Evolutionary conservation across 2,888 invertebrate genomes (phyloP), one percentile per base, ranked within the genome.

Genomic region (Ichneumoninae sp.): DNA sequence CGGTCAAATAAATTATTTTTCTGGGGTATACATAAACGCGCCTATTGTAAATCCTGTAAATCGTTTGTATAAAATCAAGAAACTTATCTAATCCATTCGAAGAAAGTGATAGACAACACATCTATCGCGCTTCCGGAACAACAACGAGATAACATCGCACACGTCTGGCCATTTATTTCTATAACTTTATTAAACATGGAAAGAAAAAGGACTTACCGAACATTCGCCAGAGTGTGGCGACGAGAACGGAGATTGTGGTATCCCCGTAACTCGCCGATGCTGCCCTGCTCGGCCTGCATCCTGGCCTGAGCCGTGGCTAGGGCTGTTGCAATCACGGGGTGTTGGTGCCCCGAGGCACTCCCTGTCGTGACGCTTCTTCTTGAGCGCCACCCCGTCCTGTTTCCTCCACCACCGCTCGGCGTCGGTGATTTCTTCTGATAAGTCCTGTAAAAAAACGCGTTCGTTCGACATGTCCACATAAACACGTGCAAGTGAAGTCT

Each of bases 261-360:
- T 94, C 97, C 97, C 93, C 98, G 97, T 91, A 98, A 95, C 94
- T 98, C 98, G 78, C 97, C 98, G 93, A 98, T 98, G 94, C 97
- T 97, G 89, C 98, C 98, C 93, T 98, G 98, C 94, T 98, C 98
- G 89, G 98, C 98, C 95, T 98, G 98, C 98, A 98, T 98, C 95
- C 95, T 98, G 94, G 95, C 93, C 81, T 93, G 93, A 77, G 92
- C 92, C 88, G 94, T 93, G 82, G 93, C 93, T 83, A 92, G 93
- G 81, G 92, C 93, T 87, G 88, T 92, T 83, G 93, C 92, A 87
- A 93, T 93, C 91, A 93, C 93, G 92, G 92, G 92, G 89, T 92
- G 91, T 85, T 92, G 91, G 83, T 93, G 91, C 86, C 90, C 92
- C n/a, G 93, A 89, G 79, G 93, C 91, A 85, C 93, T 91, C 69